Base-by-base conservation (phyloP, 1,140 invertebrate genomes). In the Charaxes varanes region DNA sequence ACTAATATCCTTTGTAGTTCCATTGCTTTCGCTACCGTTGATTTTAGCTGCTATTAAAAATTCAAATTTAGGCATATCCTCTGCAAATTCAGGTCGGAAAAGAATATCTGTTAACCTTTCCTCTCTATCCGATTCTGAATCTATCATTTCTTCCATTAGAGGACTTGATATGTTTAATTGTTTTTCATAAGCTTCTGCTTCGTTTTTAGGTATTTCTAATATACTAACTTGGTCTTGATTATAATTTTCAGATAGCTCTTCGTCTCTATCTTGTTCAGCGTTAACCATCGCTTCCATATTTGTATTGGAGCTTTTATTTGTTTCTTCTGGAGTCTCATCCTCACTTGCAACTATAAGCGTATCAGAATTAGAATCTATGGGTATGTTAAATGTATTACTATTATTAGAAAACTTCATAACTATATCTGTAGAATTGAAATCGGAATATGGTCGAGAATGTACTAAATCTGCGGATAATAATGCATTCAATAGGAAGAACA, bases 151-250 rank as follows among this genome's bases (percentile, higher is more conserved):
- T 11, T 83, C 74, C 47, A 83, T 28, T 10, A 78, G 38, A 16
- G 76, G 53, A 33, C 66, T 76, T 62, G 79, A 79, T 72, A 74
- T 74, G 65, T 83, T 83, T 41, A 70, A 41, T 50, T 79, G 68
- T 48, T 80, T 74, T 27, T 76, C 71, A 7, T 67, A 51, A n/a
- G 53, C 56, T 15, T 59, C 58, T 1, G 60, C 54, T 8, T 77
- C 71, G 4, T 66, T 58, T 44, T 62, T 66, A 2, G 56, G 41
- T 34, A 73, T 63, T 41, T 69, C 59, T 27, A 70, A 24, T 6
- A 62, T 47, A 8, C 43, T 63, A 16, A 43, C 44, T 36, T 74
- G 57, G 8, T 77, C 66, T 60, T 62, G 67, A 33, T 64, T 66
- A 2, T 49, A 51, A 27, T 74, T 80, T 26, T 67, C 48, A 2